phyloP scores from a whole-genome alignment of 2,797 vertebrate genomes.

The Anabacerthia variegaticeps region DNA sequence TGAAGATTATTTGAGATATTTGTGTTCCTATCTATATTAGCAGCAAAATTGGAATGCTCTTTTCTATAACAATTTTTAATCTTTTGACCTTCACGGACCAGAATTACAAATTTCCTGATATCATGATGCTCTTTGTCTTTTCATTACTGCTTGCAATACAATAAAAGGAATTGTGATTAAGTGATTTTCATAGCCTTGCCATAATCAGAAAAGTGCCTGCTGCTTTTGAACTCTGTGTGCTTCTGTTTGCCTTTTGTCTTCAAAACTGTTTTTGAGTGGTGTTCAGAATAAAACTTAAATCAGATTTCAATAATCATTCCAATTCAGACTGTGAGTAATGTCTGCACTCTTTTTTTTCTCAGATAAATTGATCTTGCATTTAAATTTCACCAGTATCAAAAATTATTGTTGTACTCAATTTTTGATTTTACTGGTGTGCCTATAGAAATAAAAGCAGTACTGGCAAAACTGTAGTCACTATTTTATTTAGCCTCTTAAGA shows the following conservation, averaged over 20 bases:
- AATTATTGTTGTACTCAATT: neutral
- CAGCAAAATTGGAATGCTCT: neutral
- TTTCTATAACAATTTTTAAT: neutral
- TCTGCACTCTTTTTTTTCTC: neutral
- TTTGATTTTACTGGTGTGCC: neutral
- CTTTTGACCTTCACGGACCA: neutral
- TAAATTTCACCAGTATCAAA: neutral
- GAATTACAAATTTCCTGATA: neutral
- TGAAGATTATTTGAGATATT: neutral
- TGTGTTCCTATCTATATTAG: neutral
- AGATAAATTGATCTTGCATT: neutral
- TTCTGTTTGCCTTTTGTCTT: neutral
- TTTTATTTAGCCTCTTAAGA: neutral
- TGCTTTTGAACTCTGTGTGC: neutral
- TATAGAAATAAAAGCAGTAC: neutral
- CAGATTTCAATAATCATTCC: neutral
- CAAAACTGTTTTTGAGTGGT: neutral
- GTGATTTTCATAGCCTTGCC: neutral
- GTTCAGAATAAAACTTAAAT: neutral
- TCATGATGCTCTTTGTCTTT: neutral
- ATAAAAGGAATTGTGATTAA: neutral
- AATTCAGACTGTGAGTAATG: neutral
- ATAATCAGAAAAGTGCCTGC: neutral
- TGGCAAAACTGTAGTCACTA: neutral
- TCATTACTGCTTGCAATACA: neutral